phyloP scores from a whole-genome alignment of 1,140 invertebrate genomes.

The Heliconius hewitsoni region DNA sequence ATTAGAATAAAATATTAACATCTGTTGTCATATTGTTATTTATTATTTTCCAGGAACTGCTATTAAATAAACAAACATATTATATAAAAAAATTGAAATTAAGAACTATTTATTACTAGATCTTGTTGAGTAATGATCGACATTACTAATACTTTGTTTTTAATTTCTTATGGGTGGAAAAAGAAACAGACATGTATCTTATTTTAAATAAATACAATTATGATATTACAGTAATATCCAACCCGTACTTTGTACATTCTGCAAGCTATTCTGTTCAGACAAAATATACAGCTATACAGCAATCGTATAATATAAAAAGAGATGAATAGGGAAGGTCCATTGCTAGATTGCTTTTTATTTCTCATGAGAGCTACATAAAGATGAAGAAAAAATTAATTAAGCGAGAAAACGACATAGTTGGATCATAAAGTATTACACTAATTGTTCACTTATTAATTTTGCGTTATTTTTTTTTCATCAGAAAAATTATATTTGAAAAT shows the following conservation, averaged over 20 bases:
- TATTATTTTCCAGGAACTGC: too few species aligned
- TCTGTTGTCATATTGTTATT: too few species aligned
- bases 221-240: not conserved
- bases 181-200: too few species aligned
- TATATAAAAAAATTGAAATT: too few species aligned
- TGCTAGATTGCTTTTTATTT: slow-evolving; percentile 2
- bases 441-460: not conserved
- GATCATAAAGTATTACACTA: not conserved
- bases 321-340: not conserved
- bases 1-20: too few species aligned
- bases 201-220: too few species aligned
- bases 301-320: not conserved
- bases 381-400: not conserved
- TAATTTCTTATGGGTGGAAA: too few species aligned
- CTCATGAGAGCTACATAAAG: not conserved
- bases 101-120: too few species aligned
- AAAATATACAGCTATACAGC: not conserved
- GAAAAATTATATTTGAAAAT: not conserved
- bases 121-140: too few species aligned
- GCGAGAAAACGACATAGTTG: not conserved
- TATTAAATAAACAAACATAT: too few species aligned
- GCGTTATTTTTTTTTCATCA: not conserved
- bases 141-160: too few species aligned
- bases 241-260: not conserved
- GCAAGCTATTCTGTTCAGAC: not conserved